Base-by-base conservation (phyloP, 2,888 invertebrate species). In the Trachelus iudaicus region DNA sequence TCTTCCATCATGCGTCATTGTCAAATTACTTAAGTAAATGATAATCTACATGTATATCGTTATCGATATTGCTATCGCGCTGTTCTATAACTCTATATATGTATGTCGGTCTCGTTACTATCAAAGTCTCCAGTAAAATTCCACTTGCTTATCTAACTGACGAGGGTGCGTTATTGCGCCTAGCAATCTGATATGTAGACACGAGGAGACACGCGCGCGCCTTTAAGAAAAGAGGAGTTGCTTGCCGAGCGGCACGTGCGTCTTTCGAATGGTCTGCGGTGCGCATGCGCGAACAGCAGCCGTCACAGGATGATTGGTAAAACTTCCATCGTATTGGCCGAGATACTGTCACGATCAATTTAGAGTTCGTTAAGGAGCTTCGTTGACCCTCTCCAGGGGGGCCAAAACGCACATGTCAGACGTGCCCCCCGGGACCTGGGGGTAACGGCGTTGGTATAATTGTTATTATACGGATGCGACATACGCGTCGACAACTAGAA, bases 321-420 rank as follows among this genome's bases (percentile, higher is more conserved):
- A 73, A 73, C 73, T 73, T 73, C 73, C 73, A 73, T 73, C 73
- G n/a, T 35, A 35, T 34, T 34, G 34, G 34, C 69, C 69, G 69
- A 30, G 69, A 30, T 69, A 33, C 33, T 30, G 69, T n/a, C 33
- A 69, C 69, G 69, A 69, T 69, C 23, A 69, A 69, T 69, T 69
- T 30, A 69, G 13, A 33, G 69, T 33, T 69, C 69, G 69, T 69
- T 69, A 69, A 69, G 33, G 69, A 75, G 69, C 34, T 76, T 73
- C 73, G 73, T 78, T 78, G 79, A 79, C 75, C 74, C 77, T 77
- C 71, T 76, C 73, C 71, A 69, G 78, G 79, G 76, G 75, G 69
- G 69, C 69, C 33, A 33, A 30, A 69, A 33, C 13, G 4, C 31
- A 69, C 30, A 69, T 33, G 33, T 33, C 30, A 30, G n/a, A 69